Evolutionary conservation across 2,888 invertebrate species (phyloP), one percentile per base, ranked within the genome.

Genomic region (Euplagia quadripunctaria): DNA sequence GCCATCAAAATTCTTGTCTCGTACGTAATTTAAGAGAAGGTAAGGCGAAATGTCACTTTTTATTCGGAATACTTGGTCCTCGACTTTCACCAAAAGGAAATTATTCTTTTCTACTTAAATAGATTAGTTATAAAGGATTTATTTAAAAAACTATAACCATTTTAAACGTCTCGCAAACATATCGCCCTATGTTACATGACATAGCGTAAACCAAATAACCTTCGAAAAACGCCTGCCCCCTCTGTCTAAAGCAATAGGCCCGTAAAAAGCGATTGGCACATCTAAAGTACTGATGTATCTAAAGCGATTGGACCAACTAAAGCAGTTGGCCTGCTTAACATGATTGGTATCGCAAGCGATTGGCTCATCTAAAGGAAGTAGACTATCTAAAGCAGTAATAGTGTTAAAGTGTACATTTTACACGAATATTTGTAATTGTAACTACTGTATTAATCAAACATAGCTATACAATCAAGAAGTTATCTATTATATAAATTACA

Each of bases 1-100:
- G 75, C 79, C 80, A 86, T 89, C 85, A 86, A 87, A 87, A 89
- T 89, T 89, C 88, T 68, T 76, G 82, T 86, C 89, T 85, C 85
- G 89, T 86, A 80, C 84, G 89, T 85, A 86, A 88, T 89, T 87
- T 86, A 79, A 85, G 79, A 77, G 74, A 64, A 79, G 74, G 75
- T 72, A 64, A 68, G 63, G 67, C 20, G 52, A 79, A 84, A 74
- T 55, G 75, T 81, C 79, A 83, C 76, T 84, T 86, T 73, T 84
- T 83, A 85, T 86, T 78, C 55, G 73, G 76, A 78, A 72, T 75
- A 67, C 64, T 71, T 74, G 72, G 77, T 74, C 58, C 63, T 55
- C 71, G 77, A 76, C 76, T 55, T 42, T 68, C 73, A 75, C 79
- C 75, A 70, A 68, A 67, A 14, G 64, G n/a, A n/a, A 66, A 46